A percentile compares a stretch with the other conserved stretches of the same genome.
These are phyloP conservation scores for Chelon labrosus DNA, from an alignment of 2,797 vertebrate genomes.

Conservation along the genomic window DNA sequence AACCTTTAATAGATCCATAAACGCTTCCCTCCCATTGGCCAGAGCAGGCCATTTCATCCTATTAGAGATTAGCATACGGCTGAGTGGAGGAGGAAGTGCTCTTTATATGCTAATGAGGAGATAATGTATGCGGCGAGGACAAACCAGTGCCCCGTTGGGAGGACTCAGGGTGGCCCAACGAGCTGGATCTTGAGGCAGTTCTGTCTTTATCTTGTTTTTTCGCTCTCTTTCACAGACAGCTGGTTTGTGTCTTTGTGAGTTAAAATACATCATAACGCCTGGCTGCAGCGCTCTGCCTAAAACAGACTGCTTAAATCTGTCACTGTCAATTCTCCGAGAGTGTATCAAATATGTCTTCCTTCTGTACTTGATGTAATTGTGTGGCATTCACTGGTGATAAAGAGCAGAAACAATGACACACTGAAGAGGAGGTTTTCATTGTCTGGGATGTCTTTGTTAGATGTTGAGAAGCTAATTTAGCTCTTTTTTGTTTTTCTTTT, in stretches of 20 bases:
- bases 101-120: slow-evolving; percentile 82
- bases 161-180: slow-evolving; percentile 51
- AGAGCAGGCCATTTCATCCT: slow-evolving; percentile 72
- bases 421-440: background rate
- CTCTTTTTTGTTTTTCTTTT: background rate
- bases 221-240: slow-evolving; percentile 26
- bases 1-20: slow-evolving; percentile 78
- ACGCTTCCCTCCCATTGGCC: slow-evolving; percentile 70
- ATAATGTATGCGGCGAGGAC: slow-evolving; percentile 72
- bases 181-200: slow-evolving; percentile 52
- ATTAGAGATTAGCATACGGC: slow-evolving; percentile 80
- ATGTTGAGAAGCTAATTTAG: background rate
- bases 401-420: slow-evolving; percentile 12
- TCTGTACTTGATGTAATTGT: slow-evolving; percentile 11
- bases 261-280: background rate
- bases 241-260: slow-evolving; percentile 31
- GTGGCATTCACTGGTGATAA: slow-evolving; percentile 14
- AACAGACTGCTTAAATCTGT: slow-evolving; percentile 15
- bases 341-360: slow-evolving; percentile 3
- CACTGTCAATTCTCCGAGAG: background rate
- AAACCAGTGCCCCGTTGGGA: slow-evolving; percentile 57
- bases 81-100: slow-evolving; percentile 80
- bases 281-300: slow-evolving; percentile 4
- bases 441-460: slow-evolving; percentile 1
- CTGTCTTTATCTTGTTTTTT: slow-evolving; percentile 44